These are phyloP conservation scores for Botia almorhae DNA, from an alignment of 2,797 vertebrate species.

Conservation along the genomic window DNA sequence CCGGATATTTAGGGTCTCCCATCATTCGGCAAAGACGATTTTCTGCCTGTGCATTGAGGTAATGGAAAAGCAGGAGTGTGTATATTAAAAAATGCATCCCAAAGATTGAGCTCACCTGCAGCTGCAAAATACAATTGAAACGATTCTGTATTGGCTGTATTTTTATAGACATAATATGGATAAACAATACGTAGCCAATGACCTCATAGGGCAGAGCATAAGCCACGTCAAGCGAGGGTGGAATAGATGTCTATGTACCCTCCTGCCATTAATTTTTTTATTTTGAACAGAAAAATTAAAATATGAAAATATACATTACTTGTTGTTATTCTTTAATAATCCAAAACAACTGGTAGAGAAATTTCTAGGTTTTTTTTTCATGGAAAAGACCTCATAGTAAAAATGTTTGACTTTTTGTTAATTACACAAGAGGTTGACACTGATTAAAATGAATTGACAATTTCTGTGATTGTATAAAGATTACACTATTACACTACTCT, in stretches of 20 bases:
- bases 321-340: no score
- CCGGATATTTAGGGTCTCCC: constrained; percentile 43
- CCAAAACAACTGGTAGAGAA: no score
- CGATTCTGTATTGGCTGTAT: background rate
- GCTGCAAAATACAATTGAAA: background rate
- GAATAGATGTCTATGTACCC: background rate
- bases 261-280: background rate
- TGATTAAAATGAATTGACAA: no score
- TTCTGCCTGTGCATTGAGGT: constrained; percentile 43
- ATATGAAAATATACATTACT: no score
- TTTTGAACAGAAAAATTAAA: background rate
- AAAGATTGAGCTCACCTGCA: background rate
- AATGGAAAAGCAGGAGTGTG: constrained; percentile 40
- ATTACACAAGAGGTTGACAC: no score
- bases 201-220: background rate
- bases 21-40: constrained; percentile 65
- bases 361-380: no score
- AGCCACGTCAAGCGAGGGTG: background rate
- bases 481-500: no score
- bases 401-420: no score
- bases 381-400: no score
- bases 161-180: constrained; percentile 26
- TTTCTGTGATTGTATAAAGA: no score
- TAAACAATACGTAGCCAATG: background rate
- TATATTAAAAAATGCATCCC: constrained; percentile 52